These are phyloP conservation scores for Balearica regulorum DNA, from an alignment of 2,797 vertebrate species.

Conservation along the genomic window DNA sequence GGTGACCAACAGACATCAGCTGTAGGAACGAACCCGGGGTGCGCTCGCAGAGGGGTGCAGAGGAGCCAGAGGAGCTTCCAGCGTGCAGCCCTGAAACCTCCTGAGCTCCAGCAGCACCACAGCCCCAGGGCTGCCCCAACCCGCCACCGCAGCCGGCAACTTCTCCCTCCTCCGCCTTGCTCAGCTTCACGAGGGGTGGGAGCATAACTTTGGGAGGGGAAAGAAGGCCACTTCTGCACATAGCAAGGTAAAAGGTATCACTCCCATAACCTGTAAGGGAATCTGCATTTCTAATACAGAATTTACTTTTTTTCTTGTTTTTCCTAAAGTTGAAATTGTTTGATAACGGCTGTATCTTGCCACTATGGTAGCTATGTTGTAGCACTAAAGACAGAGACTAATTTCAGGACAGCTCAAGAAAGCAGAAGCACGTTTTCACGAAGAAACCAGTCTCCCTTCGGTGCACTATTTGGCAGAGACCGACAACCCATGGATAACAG, in stretches of 20 bases:
- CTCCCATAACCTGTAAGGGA: background rate
- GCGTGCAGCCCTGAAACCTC: too few species aligned
- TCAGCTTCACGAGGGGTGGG: background rate
- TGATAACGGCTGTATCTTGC: too few species aligned
- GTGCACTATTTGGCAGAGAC: background rate
- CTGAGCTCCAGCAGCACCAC: background rate
- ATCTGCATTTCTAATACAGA: background rate
- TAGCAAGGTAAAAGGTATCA: background rate
- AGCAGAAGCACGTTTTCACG: background rate
- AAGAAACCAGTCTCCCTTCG: background rate
- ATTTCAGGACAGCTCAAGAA: background rate
- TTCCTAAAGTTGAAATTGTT: background rate
- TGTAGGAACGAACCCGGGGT: too few species aligned
- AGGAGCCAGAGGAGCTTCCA: background rate
- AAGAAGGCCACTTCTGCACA: background rate
- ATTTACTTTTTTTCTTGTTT: background rate
- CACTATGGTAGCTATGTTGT: background rate
- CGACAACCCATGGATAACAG: background rate
- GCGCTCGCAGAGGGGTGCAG: background rate
- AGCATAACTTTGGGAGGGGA: too few species aligned
- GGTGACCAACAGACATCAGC: background rate
- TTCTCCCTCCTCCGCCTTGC: background rate
- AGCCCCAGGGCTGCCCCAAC: background rate
- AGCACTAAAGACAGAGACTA: background rate
- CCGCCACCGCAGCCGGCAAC: accelerated